Percentiles rank a stretch among this genome's conserved stretches.
Evolutionary conservation across 2,888 invertebrate genomes (phyloP).

Genomic region (Drosophila stalkeri): DNA sequence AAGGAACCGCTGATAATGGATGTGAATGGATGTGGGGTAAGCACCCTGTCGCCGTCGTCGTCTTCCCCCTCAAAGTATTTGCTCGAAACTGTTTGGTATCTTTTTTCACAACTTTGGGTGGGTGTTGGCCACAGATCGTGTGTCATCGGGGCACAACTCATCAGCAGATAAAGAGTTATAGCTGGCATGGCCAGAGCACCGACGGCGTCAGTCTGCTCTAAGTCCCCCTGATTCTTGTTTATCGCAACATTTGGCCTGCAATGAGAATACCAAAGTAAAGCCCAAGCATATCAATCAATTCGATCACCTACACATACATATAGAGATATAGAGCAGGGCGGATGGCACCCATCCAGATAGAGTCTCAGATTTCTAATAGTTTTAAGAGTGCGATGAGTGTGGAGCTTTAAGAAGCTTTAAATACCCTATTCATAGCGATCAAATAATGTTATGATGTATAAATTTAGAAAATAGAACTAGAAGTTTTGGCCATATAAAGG

Average conservation of each 20-base stretch:
- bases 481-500: background rate
- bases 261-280: slow-evolving; percentile 27
- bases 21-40: slow-evolving; percentile 57
- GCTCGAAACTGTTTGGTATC: slow-evolving; percentile 38
- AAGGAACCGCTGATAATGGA: slow-evolving; percentile 66
- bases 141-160: slow-evolving; percentile 61
- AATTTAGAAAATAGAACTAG: background rate
- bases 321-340: slow-evolving; percentile 3
- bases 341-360: slow-evolving; percentile 44
- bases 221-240: slow-evolving; percentile 13
- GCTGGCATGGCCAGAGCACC: slow-evolving; percentile 5
- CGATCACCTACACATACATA: slow-evolving; percentile 32
- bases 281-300: slow-evolving; percentile 45
- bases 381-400: slow-evolving; percentile 5
- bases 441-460: background rate
- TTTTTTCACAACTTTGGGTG: slow-evolving; percentile 71
- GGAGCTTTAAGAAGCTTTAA: background rate
- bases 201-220: background rate
- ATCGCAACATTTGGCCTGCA: slow-evolving; percentile 26
- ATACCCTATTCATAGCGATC: background rate
- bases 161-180: slow-evolving; percentile 54
- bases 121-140: slow-evolving; percentile 72
- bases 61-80: slow-evolving; percentile 42
- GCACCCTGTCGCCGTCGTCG: slow-evolving; percentile 9
- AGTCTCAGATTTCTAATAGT: slow-evolving; percentile 41